These are phyloP conservation scores for Malurus melanocephalus DNA, from an alignment of 2,113 vertebrate species.

Conservation along the genomic window DNA sequence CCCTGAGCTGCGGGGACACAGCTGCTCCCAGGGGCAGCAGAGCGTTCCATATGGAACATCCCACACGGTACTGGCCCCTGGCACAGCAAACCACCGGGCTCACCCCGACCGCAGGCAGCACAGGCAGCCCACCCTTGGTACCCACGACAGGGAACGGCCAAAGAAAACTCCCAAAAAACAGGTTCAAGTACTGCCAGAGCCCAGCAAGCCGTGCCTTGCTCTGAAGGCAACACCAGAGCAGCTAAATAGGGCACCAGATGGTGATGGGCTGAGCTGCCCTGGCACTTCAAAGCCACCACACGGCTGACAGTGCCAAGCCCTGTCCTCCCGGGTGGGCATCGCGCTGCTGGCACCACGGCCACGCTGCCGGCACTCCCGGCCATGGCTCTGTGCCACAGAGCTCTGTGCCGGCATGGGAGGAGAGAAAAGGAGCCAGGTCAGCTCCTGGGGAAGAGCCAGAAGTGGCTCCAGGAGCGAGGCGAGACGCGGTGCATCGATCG, in stretches of 20 bases:
- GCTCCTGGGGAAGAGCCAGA: constrained; percentile 36
- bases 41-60: not conserved
- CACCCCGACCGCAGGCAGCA: not conserved
- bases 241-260: constrained; percentile 36
- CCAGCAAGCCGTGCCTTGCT: not conserved
- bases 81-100: accelerated
- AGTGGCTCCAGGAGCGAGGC: not conserved
- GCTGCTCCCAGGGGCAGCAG: not conserved
- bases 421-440: not conserved
- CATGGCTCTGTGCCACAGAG: not conserved
- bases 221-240: accelerated
- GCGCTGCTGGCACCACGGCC: not conserved
- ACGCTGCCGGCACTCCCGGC: accelerated
- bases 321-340: accelerated
- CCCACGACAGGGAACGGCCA: accelerated
- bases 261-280: not conserved
- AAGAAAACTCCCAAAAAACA: not conserved
- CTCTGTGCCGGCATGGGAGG: not conserved
- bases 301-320: not conserved
- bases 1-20: not conserved
- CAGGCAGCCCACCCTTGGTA: not conserved
- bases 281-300: not conserved
- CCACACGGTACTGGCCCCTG: not conserved
- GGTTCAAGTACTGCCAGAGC: accelerated
- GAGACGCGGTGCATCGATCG: not conserved